Evolutionary conservation across 2,888 invertebrate genomes (phyloP), one percentile per base, ranked within the genome.

Genomic region (Deroplatys truncata): DNA sequence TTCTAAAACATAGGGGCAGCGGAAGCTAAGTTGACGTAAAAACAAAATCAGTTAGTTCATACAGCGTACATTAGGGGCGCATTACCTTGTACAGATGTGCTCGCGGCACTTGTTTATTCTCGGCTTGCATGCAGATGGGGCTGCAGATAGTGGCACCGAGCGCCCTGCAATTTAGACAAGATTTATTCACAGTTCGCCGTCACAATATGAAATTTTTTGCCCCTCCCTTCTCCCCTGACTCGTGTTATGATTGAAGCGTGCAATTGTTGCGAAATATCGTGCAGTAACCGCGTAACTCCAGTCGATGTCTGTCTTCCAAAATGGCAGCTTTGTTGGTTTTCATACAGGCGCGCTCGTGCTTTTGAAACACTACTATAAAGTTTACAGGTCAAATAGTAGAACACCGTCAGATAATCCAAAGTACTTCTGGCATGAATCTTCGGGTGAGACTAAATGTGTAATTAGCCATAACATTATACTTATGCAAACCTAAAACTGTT

Each of bases 151-250:
- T 72, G 56, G 20, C 56, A 72, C 56, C 25, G 56, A 72, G 56
- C 56, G 56, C 13, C 56, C 28, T 72, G 86, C 86, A 82, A 86
- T 72, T 86, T 86, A 31, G 82, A 31, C 86, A 86, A 86, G 86
- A 86, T 86, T 86, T 86, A 86, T 86, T 86, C 86, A 86, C 72
- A 56, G 86, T 82, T 72, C 13, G 82, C 56, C 86, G 86, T 86
- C 86, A 82, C 82, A 82, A 86, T 86, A 86, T 86, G 86, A 86
- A 82, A 86, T 86, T 86, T 86, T 86, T 86, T 86, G 29, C 82
- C 72, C 86, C 82, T 86, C 72, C 86, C 82, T 82, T 72, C 72
- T 86, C 29, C 31, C 82, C 86, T 72, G 56, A 29, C 82, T 82
- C 56, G 82, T 86, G 86, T 72, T 86, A 82, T 86, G 86, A 86